Conservation (phyloP, 2,888 invertebrate species). For the Tinea pellionella region DNA sequence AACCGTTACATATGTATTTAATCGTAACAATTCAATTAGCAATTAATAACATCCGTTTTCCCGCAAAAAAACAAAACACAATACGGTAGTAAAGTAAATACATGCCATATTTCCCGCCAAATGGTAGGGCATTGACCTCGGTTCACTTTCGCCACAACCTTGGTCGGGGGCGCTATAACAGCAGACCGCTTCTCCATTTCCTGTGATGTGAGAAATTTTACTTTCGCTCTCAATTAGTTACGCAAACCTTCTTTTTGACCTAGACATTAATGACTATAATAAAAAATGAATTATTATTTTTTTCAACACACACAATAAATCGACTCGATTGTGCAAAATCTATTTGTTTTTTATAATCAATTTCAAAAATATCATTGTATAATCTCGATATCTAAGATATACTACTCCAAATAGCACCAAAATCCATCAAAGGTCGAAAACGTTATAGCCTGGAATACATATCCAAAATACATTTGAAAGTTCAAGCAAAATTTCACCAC, state of each 20-base stretch:
- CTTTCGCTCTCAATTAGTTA: constrained; percentile 44
- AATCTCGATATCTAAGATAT: too few relatives aligned
- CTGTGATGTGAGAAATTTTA: constrained; percentile 33
- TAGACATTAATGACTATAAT: neutral
- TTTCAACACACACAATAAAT: too few relatives aligned
- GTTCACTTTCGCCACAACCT: constrained; percentile 64
- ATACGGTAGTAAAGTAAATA: constrained; percentile 2
- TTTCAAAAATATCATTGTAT: too few relatives aligned
- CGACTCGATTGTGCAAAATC: too few relatives aligned
- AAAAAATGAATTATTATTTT: too few relatives aligned
- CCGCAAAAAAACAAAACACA: neutral
- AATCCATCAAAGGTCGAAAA: too few relatives aligned
- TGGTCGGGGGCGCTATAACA: constrained; percentile 30
- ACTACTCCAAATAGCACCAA: too few relatives aligned
- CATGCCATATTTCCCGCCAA: constrained; percentile 19
- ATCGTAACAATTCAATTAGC: neutral
- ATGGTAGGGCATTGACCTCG: constrained; percentile 36
- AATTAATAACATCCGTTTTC: constrained; percentile 1
- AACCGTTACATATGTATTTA: neutral
- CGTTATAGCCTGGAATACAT: too few relatives aligned
- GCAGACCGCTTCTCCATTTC: constrained; percentile 20
- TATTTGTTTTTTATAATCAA: too few relatives aligned
- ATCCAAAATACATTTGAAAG: too few relatives aligned
- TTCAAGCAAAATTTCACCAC: too few relatives aligned
- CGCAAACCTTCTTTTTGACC: neutral